Percentiles rank a stretch among this genome's conserved stretches.
Evolutionary conservation across 1,140 invertebrate species (phyloP).

Genomic region (Drosophila mauritiana): DNA sequence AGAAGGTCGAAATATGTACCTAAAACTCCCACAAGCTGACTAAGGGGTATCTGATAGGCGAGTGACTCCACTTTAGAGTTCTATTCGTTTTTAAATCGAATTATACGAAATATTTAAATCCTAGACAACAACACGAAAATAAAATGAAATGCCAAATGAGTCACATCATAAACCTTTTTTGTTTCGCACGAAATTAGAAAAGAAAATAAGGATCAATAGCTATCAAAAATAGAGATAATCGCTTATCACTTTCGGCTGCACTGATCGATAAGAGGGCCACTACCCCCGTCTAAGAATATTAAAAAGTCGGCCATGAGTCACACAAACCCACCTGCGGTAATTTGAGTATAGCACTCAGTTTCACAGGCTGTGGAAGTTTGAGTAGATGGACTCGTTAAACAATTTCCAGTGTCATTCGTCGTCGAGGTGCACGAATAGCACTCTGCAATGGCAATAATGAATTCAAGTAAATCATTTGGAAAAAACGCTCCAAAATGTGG

Average conservation of each 20-base stretch:
- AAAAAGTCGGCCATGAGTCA: slow-evolving; percentile 42
- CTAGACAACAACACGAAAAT: too few relatives aligned
- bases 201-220: background rate
- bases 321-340: slow-evolving; percentile 14
- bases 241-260: slow-evolving; percentile 14
- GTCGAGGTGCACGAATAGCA: slow-evolving; percentile 12
- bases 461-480: background rate
- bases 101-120: too few relatives aligned
- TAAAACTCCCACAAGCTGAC: too few relatives aligned
- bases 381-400: background rate
- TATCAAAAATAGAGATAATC: slow-evolving; percentile 36
- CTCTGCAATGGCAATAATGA: background rate
- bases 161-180: slow-evolving; percentile 1
- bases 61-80: too few relatives aligned
- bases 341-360: background rate
- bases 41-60: too few relatives aligned
- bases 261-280: slow-evolving; percentile 20
- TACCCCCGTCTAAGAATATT: slow-evolving; percentile 25
- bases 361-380: background rate
- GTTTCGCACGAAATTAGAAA: background rate
- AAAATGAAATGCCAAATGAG: background rate
- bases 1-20: too few relatives aligned
- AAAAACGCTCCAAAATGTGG: background rate
- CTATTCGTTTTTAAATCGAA: too few relatives aligned
- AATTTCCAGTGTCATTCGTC: background rate